These are phyloP conservation scores for Poecilia gillii DNA, from an alignment of 2,797 vertebrate genomes.

Conservation along the genomic window DNA sequence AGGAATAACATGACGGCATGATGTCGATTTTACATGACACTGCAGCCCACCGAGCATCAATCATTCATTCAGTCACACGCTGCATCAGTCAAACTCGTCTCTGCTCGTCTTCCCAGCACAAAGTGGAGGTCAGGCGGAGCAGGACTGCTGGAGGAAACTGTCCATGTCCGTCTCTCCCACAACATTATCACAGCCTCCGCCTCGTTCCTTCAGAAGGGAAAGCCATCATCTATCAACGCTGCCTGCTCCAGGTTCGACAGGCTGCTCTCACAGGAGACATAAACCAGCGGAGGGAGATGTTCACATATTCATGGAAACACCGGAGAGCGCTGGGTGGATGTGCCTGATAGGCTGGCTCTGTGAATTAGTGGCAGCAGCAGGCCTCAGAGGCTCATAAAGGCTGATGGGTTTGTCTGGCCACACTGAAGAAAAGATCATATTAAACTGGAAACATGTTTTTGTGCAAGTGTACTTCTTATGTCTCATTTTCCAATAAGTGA, in stretches of 20 bases:
- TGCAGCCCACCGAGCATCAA: too few relatives aligned
- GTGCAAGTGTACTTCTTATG: conserved; percentile 7
- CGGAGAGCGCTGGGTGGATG: conserved; percentile 50
- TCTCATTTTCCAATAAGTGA: conserved; percentile 21
- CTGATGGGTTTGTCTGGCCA: conserved; percentile 68
- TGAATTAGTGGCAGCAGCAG: conserved; percentile 53
- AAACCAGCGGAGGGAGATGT: conserved; percentile 28
- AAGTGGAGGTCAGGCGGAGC: background rate
- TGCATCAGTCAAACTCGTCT: background rate
- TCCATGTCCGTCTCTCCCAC: conserved; percentile 1
- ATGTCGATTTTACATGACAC: too few relatives aligned
- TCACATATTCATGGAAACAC: conserved; percentile 69
- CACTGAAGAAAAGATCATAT: conserved; percentile 50
- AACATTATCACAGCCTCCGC: background rate
- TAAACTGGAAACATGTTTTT: conserved; percentile 26
- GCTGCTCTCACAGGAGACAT: conserved; percentile 35
- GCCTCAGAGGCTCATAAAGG: conserved; percentile 55
- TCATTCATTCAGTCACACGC: background rate
- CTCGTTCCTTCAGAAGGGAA: conserved; percentile 28
- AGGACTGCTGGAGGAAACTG: background rate
- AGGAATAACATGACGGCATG: too few relatives aligned
- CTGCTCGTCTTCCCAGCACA: background rate
- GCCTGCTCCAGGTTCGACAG: conserved; percentile 41
- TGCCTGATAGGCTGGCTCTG: conserved; percentile 40
- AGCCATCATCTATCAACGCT: conserved; percentile 34